Base-by-base conservation (phyloP, 64 coral and sea anemone species). In the Pachyseris speciosa region DNA sequence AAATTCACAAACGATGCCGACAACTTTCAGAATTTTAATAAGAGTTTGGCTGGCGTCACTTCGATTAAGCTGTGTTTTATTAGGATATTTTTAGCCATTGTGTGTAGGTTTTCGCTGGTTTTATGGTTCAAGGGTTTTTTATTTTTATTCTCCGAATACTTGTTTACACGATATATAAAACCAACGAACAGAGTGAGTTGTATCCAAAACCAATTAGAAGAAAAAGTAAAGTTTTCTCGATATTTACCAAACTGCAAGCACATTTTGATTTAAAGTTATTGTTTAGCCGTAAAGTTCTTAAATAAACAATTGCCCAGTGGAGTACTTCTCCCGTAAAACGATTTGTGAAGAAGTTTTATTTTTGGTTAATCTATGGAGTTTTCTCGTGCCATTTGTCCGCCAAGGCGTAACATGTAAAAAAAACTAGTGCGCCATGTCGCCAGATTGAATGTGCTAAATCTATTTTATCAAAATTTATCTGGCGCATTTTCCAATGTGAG, bases 1-100 rank as follows among this genome's bases (percentile, higher is more conserved):
- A 37, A 61, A 81, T 81, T 58, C 52, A 81, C 77, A 81, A 81
- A 81, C 19, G 77, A 27, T 11, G 52, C 52, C 77, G 75, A 80
- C 75, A 80, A 33, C 75, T 55, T 80, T 29, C 9, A 61, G 33
- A 81, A 39, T 24, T 19, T 61, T 63, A 81, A 81, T 61, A 60
- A 37, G 19, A 28, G 51, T 58, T 63, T 36, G 5, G 20, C 7
- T 81, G 77, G 77, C 77, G 77, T 81, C 77, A 61, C 20, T 12
- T 61, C 20, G 77, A 63, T 81, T 81, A 81, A 61, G 34, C 19
- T 61, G 38, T 7, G 51, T 81, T 81, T 81, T 63, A 61, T 81
- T 5, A 22, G 34, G 30, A 53, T 81, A 60, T 81, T 81, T 41
- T 81, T 63, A 81, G 77, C 77, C 2, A 25, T 60, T 60, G 1